Percentiles rank a stretch among this genome's conserved stretches.
Evolutionary conservation across 2,797 vertebrate species (phyloP).

Genomic region (Thalassophryne amazonica): DNA sequence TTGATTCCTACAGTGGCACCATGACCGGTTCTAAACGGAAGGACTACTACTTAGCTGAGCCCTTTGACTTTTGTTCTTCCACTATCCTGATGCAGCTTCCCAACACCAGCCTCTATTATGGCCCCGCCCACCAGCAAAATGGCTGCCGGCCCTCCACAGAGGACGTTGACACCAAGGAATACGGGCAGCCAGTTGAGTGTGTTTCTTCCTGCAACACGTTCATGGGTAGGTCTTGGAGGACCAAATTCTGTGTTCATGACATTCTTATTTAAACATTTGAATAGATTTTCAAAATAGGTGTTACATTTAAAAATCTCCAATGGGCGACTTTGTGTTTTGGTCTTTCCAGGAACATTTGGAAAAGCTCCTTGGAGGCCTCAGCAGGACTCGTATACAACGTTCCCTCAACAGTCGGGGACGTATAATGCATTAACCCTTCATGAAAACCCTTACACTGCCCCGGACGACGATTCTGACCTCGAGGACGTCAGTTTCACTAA

Average conservation of each 20-base stretch:
- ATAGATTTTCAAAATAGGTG: too few species aligned
- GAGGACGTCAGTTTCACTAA: conserved; percentile 54
- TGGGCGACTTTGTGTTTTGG: too few species aligned
- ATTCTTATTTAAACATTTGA: too few species aligned
- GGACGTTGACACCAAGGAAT: conserved; percentile 70
- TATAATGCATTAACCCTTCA: conserved; percentile 66
- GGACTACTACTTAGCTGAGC: conserved; percentile 79
- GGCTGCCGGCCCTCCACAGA: conserved; percentile 62
- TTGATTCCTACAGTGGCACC: conserved; percentile 75
- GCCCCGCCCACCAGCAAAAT: conserved; percentile 53
- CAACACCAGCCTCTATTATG: conserved; percentile 50
- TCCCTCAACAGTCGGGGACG: conserved; percentile 30
- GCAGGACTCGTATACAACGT: conserved; percentile 72
- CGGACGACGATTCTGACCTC: conserved; percentile 74
- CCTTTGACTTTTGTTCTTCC: conserved; percentile 74
- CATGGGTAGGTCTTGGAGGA: conserved; percentile 82
- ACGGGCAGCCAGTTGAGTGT: conserved; percentile 67
- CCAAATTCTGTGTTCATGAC: too few species aligned
- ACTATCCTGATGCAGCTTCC: conserved; percentile 67
- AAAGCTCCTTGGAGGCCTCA: conserved; percentile 87
- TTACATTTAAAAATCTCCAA: too few species aligned
- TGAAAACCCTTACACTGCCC: conserved; percentile 71
- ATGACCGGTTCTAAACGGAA: conserved; percentile 75
- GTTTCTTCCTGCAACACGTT: conserved; percentile 72
- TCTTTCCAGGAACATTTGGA: conserved; percentile 90